Evolutionary conservation across 1,140 invertebrate genomes (phyloP).

Genomic region (Trialeurodes vaporariorum): DNA sequence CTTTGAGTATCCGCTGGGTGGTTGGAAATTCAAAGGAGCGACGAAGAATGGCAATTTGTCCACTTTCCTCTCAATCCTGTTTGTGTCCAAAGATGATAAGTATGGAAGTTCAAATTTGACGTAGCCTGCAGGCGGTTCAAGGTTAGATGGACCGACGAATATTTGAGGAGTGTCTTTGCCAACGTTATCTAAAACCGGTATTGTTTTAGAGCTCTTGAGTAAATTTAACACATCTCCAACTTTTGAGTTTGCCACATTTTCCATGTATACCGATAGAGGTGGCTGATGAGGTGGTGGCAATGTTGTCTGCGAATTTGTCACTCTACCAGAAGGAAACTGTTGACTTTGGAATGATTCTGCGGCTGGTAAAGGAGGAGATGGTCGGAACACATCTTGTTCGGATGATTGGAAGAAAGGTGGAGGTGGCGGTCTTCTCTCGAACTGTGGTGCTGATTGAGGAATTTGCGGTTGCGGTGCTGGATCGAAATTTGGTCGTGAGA

Average conservation of each 20-base stretch:
- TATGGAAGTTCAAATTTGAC: slow-evolving; percentile 72
- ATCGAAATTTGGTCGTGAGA: not conserved
- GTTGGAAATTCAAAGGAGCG: slow-evolving; percentile 66
- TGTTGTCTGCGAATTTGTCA: slow-evolving; percentile 17
- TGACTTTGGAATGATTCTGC: slow-evolving; percentile 25
- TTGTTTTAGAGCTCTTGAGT: slow-evolving; percentile 53
- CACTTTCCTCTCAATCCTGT: slow-evolving; percentile 55
- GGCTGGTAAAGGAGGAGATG: slow-evolving; percentile 18
- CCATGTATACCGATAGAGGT: slow-evolving; percentile 64
- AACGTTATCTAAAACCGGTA: slow-evolving; percentile 61
- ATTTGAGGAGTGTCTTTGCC: slow-evolving; percentile 52
- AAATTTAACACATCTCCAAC: slow-evolving; percentile 54
- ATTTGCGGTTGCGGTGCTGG: slow-evolving; percentile 27
- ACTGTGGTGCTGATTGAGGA: slow-evolving; percentile 24
- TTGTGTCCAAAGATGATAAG: slow-evolving; percentile 55
- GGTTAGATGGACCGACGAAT: slow-evolving; percentile 62
- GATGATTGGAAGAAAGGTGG: slow-evolving; percentile 22
- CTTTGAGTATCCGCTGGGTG: slow-evolving; percentile 65
- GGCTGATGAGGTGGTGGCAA: slow-evolving; percentile 55
- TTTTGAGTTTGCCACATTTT: slow-evolving; percentile 39
- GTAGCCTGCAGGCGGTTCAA: slow-evolving; percentile 54
- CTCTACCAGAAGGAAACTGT: slow-evolving; percentile 24
- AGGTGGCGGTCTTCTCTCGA: slow-evolving; percentile 15
- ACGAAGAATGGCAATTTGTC: slow-evolving; percentile 68
- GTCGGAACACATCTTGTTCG: slow-evolving; percentile 1